Evolutionary conservation across 2,113 vertebrate genomes (phyloP), one percentile per base, ranked within the genome.

Genomic region (Prolemur simus): DNA sequence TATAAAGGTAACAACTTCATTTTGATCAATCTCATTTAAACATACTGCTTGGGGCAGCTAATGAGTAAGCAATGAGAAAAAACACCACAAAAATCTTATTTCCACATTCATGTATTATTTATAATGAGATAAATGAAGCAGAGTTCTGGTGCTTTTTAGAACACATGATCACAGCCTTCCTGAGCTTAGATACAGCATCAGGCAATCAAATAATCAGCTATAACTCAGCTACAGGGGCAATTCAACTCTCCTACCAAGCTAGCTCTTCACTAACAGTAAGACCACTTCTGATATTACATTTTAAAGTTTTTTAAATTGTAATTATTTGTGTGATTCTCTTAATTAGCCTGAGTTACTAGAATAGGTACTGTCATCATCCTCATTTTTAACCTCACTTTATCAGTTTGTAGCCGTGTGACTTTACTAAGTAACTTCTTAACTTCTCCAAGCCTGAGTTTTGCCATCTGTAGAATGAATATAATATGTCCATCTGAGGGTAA

Each of bases 1-100:
- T 94, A 96, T 83, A 84, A 97, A 97, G 97, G 64, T 95, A 91
- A 68, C 49, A 91, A 52, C 84, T 97, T 89, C 23, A 58, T 95
- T 89, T 89, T 87, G 58, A 4, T 80, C 49, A 98, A 88, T 45
- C 66, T 91, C 90, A 49, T 60, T 92, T 94, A 95, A 96, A 96
- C 78, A 23, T 85, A 86, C 92, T 93, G 20, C 52, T 93, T 86
- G 91, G 93, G 68, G 56, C 15, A 95, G 56, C n/a, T 95, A 56
- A 91, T 91, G 66, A 96, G 63, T 68, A 85, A 89, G n/a, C 6
- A 73, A 12, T 68, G 34, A 68, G 49, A 76, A 80, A 80, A 39
- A 52, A 8, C 8, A 47, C n/a, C 20, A 63, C 80, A 82, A 96
- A 96, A 74, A 88, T 56, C 37, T 37, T 3, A 63, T 85, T 86